Conservation (phyloP, 1,140 invertebrate genomes). For the Cotesia glomerata region DNA sequence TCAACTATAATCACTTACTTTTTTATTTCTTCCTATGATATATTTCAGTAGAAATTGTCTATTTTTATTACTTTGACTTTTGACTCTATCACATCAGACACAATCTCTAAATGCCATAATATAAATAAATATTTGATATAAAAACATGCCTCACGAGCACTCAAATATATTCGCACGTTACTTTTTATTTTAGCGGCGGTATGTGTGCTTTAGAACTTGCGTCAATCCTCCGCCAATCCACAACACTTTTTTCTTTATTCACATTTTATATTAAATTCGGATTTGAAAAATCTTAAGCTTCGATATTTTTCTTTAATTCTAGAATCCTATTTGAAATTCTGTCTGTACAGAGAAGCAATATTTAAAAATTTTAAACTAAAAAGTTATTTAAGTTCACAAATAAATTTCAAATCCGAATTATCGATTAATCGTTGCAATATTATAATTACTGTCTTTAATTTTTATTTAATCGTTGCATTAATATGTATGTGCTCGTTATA, state of each 20-base stretch:
- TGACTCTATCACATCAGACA: not conserved
- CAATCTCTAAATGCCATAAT: slow-evolving; percentile 30
- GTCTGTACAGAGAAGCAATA: too few relatives aligned
- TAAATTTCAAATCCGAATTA: not conserved
- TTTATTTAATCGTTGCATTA: slow-evolving; percentile 31
- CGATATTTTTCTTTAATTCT: too few relatives aligned
- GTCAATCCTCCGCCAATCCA: not conserved
- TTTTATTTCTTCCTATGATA: too few relatives aligned
- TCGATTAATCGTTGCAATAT: not conserved
- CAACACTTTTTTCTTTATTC: not conserved
- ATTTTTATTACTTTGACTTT: not conserved
- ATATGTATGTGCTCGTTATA: slow-evolving; percentile 43
- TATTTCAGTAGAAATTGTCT: not conserved
- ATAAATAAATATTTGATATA: slow-evolving; percentile 34
- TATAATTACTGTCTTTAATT: not conserved
- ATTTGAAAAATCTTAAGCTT: not conserved
- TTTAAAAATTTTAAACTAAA: too few relatives aligned
- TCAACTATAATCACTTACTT: too few relatives aligned
- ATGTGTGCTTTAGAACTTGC: not conserved
- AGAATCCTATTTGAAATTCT: too few relatives aligned
- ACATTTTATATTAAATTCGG: not conserved
- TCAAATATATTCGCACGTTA: slow-evolving; percentile 21
- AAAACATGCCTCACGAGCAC: slow-evolving; percentile 28
- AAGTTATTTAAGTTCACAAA: too few relatives aligned
- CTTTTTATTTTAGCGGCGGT: not conserved